Evolutionary conservation across 2,113 vertebrate genomes (phyloP).

Genomic region (Probosciger aterrimus): DNA sequence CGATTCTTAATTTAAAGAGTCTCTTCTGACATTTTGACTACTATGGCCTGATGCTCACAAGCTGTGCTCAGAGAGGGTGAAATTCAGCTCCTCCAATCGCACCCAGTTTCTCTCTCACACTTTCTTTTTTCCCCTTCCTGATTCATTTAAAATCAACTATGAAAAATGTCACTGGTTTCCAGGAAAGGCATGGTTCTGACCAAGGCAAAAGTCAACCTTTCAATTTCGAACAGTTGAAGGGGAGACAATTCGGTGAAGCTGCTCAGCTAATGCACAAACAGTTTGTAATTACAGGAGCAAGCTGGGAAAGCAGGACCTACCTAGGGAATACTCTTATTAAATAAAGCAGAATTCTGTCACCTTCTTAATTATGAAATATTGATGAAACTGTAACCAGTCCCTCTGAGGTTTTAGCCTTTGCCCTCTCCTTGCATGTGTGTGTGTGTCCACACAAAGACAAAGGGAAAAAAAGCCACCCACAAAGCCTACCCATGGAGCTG

Average conservation of each 20-base stretch:
- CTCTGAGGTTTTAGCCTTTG: constrained; percentile 64
- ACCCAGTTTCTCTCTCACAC: neutral
- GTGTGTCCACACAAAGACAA: constrained; percentile 9
- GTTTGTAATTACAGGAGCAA: constrained; percentile 44
- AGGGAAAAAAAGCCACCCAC: neutral
- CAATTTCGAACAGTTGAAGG: constrained; percentile 53
- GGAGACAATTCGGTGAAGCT: neutral
- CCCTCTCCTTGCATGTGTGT: constrained; percentile 26
- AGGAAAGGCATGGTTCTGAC: neutral
- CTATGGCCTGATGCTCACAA: neutral
- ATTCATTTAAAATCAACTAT: constrained; percentile 9
- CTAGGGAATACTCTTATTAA: constrained; percentile 66
- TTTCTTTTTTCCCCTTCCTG: neutral
- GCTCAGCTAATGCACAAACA: constrained; percentile 47
- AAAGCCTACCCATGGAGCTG: neutral
- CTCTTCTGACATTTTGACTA: constrained; percentile 30
- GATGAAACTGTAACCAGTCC: constrained; percentile 66
- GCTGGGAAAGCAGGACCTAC: constrained; percentile 27
- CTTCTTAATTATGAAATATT: constrained; percentile 71
- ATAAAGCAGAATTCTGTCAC: constrained; percentile 70
- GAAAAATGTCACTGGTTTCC: constrained; percentile 25
- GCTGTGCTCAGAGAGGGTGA: constrained; percentile 14
- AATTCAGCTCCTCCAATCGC: neutral
- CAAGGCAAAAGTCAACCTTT: constrained; percentile 38
- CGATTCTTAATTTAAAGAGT: neutral